A percentile compares a stretch with the other conserved stretches of the same genome.
phyloP scores from a whole-genome alignment of 2,797 vertebrate genomes.

The Onychomys arenicola region DNA sequence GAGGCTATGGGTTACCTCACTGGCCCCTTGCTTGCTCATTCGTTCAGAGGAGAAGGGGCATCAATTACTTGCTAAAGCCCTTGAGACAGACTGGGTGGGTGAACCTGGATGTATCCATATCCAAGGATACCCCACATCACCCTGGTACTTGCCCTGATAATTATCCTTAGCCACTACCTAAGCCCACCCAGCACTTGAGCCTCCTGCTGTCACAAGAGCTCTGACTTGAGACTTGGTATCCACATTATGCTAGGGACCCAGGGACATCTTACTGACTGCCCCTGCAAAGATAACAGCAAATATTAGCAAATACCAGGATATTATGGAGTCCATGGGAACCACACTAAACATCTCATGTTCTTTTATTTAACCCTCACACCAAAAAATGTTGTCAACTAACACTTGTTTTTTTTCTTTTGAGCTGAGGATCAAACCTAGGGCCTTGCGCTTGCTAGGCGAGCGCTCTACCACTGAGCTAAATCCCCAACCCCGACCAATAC shows the following conservation, averaged over 20 bases:
- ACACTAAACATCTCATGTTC: background rate
- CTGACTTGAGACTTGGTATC: slow-evolving; percentile 19
- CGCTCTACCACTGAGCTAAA: background rate
- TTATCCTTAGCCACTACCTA: slow-evolving; percentile 51
- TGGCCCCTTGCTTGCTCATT: slow-evolving; percentile 73
- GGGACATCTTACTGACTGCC: background rate
- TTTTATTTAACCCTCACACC: slow-evolving; percentile 21
- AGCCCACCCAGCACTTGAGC: background rate
- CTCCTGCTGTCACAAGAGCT: slow-evolving; percentile 49
- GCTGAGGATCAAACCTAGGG: background rate
- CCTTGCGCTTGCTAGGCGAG: background rate
- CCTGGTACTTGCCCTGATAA: slow-evolving; percentile 12
- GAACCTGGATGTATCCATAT: slow-evolving; percentile 72
- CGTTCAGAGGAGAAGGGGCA: slow-evolving; percentile 77
- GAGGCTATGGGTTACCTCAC: slow-evolving; percentile 82
- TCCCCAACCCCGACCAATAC: too few species aligned
- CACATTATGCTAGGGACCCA: slow-evolving; percentile 40
- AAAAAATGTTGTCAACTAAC: slow-evolving; percentile 65
- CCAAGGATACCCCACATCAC: slow-evolving; percentile 63
- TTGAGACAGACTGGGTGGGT: slow-evolving; percentile 45
- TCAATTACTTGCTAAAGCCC: slow-evolving; percentile 76
- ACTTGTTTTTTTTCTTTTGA: slow-evolving; percentile 43
- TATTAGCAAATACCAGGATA: background rate
- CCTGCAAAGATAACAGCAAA: slow-evolving; percentile 31
- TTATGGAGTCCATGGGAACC: background rate